Evolutionary conservation across 2,113 vertebrate species (phyloP).

Genomic region (Microcebus griseorufus): DNA sequence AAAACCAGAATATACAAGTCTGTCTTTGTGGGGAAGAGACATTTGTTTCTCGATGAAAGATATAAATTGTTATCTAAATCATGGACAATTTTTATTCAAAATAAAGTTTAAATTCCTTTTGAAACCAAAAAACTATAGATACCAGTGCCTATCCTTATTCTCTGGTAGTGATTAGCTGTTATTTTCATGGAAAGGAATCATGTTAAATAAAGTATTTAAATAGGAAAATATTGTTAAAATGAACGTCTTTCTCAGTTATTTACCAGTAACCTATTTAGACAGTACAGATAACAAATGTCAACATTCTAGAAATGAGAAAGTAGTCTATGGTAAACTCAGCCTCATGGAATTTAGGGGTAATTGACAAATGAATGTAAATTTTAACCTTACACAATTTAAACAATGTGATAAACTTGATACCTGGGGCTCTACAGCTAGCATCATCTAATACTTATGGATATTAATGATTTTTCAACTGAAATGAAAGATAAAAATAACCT

Average conservation of each 20-base stretch:
- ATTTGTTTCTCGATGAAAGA: conserved; percentile 76
- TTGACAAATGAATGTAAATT: not conserved
- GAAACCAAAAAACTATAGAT: conserved; percentile 52
- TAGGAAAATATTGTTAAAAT: conserved; percentile 7
- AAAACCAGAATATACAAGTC: conserved; percentile 71
- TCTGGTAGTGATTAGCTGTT: not conserved
- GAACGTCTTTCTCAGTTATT: not conserved
- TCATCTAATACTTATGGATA: not conserved
- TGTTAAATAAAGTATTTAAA: conserved; percentile 15
- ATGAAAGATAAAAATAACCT: conserved; percentile 23
- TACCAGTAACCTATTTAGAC: not conserved
- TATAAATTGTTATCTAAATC: conserved; percentile 75
- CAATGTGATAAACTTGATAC: not conserved
- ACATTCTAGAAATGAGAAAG: conserved; percentile 21
- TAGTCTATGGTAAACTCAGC: not conserved
- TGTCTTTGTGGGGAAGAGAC: conserved; percentile 68
- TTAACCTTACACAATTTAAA: conserved; percentile 19
- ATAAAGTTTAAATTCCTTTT: conserved; percentile 59
- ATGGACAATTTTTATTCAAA: conserved; percentile 59
- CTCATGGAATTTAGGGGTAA: not conserved
- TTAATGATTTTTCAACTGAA: conserved; percentile 35
- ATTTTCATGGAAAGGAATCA: conserved; percentile 4
- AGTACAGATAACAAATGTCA: conserved; percentile 3
- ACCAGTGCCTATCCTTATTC: not conserved
- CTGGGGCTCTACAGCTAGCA: not conserved